phyloP scores from a whole-genome alignment of 1,140 invertebrate species.

The Bombus difficillimus region DNA sequence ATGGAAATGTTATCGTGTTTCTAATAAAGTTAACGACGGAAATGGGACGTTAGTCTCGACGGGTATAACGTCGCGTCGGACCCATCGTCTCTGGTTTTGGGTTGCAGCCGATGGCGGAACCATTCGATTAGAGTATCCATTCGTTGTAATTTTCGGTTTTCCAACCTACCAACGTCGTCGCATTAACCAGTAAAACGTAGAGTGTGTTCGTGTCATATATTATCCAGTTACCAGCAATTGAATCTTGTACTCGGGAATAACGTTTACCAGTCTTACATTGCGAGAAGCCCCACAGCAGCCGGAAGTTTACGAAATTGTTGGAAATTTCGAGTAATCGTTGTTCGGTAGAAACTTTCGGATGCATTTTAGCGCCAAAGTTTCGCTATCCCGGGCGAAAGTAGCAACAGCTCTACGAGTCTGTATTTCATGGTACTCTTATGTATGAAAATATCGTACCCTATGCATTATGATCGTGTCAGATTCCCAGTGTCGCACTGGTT shows the following conservation, averaged over 20 bases:
- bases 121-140: background rate
- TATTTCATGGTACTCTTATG: background rate
- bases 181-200: background rate
- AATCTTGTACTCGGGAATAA: constrained; percentile 3
- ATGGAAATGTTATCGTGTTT: constrained; percentile 21
- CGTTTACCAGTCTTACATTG: background rate
- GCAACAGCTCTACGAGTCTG: background rate
- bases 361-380: background rate
- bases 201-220: background rate
- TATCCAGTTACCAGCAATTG: background rate
- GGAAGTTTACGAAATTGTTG: background rate
- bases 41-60: background rate
- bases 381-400: background rate
- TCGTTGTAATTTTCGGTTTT: background rate
- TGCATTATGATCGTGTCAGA: constrained; percentile 13
- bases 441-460: constrained; percentile 7
- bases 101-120: background rate
- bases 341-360: constrained; percentile 1
- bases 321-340: constrained; percentile 28
- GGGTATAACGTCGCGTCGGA: background rate
- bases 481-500: background rate
- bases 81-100: background rate
- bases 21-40: constrained; percentile 23
- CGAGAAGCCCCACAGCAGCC: background rate
- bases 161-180: background rate